Evolutionary conservation across 2,113 vertebrate species (phyloP), one percentile per base, ranked within the genome.

Genomic region (Cromileptes altivelis): DNA sequence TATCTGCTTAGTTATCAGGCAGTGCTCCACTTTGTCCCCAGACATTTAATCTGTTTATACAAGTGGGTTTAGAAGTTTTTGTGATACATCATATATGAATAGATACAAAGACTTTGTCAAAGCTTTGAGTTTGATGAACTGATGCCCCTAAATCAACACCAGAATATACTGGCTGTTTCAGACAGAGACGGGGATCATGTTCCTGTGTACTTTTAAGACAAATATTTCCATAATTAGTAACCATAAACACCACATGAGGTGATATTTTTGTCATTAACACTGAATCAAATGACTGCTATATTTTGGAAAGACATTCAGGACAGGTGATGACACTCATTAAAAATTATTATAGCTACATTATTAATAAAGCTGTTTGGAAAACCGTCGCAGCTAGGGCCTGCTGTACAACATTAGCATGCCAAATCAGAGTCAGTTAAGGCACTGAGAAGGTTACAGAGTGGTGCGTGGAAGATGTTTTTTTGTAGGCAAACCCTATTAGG

Each of bases 161-260:
- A 55, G 19, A 64, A 40, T 42, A 64, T 49, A 64, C 30, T 40
- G 57, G 49, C 13, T 49, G 45, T 50, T 75, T 47, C 71, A 50
- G 57, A 33, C 21, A 27, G 64, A 50, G 57, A 33, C 21, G 14
- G 64, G 21, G 21, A 40, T 60, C 42, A 9, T 53, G 45, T 53
- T 55, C 9, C 25, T 25, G 19, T 55, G 50, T 21, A 17, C 18
- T 49, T 49, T 49, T 5, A 60, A 37, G 17, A 62, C 30, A 19
- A 37, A 21, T 37, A 37, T 21, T 58, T 15, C 64, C 60, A 18
- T 18, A 47, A 11, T 67, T 27, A 18, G 13, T 11, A 49, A 49
- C 3, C 23, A 33, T 61, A 37, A 37, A 37, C 33, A 37, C 30
- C 3, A 13, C 21, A 45, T 14, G n/a, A 27, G 10, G 17, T 11